Conservation (phyloP, 2,113 vertebrate genomes). For the Sinosuthora webbiana region DNA sequence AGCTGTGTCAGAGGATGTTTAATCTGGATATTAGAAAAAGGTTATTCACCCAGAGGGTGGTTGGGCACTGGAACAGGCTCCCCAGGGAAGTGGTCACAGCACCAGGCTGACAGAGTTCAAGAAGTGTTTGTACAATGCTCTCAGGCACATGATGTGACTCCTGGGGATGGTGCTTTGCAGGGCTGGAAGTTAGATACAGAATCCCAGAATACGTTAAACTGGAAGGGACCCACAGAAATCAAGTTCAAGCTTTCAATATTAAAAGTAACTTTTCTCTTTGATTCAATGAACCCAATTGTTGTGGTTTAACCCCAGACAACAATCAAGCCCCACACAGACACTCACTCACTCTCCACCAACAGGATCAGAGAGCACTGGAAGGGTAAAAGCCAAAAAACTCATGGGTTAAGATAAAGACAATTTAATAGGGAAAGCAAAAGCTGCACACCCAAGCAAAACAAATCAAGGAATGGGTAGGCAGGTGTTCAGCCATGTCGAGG, state of each 20-base stretch:
- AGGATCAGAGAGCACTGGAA: neutral
- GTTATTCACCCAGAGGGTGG: neutral
- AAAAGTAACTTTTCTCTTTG: neutral
- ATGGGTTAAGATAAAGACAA: neutral
- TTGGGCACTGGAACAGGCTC: neutral
- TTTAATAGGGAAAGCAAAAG: neutral
- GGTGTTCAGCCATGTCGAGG: neutral
- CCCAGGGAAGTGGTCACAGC: neutral
- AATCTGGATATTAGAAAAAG: neutral
- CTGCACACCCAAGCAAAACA: neutral
- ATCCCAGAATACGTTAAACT: neutral
- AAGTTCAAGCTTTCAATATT: neutral
- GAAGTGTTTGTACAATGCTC: neutral
- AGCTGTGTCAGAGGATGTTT: accelerated
- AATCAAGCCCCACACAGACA: neutral
- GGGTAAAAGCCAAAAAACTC: neutral
- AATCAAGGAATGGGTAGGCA: too few relatives aligned
- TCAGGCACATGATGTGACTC: neutral
- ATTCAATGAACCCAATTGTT: neutral
- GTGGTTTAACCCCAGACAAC: neutral
- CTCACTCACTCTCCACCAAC: neutral
- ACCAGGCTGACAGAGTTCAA: neutral
- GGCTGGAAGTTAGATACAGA: accelerated
- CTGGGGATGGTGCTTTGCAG: neutral
- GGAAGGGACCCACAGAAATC: neutral